Base-by-base conservation (phyloP, 92 coral and sea anemone genomes). In the Parazoanthus swiftii region DNA sequence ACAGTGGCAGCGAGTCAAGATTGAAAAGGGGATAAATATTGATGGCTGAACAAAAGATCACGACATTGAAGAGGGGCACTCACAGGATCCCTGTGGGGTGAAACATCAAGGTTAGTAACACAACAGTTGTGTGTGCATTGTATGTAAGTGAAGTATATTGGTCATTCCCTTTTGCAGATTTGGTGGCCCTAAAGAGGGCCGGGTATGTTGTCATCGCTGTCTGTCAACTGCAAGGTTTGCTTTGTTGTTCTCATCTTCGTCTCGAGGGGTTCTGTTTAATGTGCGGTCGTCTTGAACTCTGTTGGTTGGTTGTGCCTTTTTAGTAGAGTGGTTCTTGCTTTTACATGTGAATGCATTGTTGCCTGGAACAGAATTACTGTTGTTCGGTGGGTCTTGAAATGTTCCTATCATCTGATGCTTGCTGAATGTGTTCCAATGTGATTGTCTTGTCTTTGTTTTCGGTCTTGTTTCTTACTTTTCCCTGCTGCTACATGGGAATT, bases 111-210 rank as follows among this genome's bases (percentile, higher is more conserved):
- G 84, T 88, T 88, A 88, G 78, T 79, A 88, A 79, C 85, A 77
- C 20, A 5, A 78, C 42, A 23, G 33, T 29, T 76, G 35, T 48
- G 76, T 86, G 78, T 80, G 80, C 86, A 67, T 72, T 29, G 26
- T 75, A 36, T 9, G 59, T 35, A 74, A 81, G 50, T 65, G 63
- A 51, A 84, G 79, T 71, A 71, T 18, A 43, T 66, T 91, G 95
- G 91, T 86, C 92, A 95, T 93, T 88, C 91, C 82, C 98, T 91
- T 95, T 95, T 81, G 90, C 90, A 93, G 91, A 95, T 95, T 92
- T 95, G 98, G 92, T 89, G 98, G 96, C 95, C 96, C 98, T 95
- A 6, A 93, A 93, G 21, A 95, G 98, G 91, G 90, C 98, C 98
- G 85, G 90, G 95, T 88, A 80, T 86, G 94, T 88, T 70, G 83